Percentiles rank a stretch among this genome's conserved stretches.
Conservation (phyloP, 1,140 invertebrate species). For the Neuroterus valhalla region DNA sequence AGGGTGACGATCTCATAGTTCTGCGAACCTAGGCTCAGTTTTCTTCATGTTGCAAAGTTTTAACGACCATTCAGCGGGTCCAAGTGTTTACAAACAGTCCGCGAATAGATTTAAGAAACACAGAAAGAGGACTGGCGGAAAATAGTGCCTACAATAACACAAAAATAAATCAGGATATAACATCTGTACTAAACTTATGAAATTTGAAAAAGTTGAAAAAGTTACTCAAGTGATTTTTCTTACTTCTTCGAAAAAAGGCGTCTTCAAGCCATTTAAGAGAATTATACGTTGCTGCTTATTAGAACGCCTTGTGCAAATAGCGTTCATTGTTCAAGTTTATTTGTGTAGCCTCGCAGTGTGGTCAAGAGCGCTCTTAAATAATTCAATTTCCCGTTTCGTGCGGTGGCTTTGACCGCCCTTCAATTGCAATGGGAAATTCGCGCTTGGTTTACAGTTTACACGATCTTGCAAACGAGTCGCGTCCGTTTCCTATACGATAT, state of each 20-base stretch:
- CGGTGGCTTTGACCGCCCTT: slow-evolving; percentile 68
- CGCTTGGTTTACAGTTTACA: slow-evolving; percentile 48
- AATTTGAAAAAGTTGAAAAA: too few relatives aligned
- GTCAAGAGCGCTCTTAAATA: slow-evolving; percentile 56
- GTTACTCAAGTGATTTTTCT: too few relatives aligned
- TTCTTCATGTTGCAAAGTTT: too few relatives aligned
- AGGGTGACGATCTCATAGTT: too few relatives aligned
- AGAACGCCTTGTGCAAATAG: neutral
- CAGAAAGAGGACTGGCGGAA: too few relatives aligned
- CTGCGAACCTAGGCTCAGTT: too few relatives aligned
- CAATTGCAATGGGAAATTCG: slow-evolving; percentile 66
- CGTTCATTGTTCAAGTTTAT: slow-evolving; percentile 2
- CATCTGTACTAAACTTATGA: too few relatives aligned
- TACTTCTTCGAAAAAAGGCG: neutral
- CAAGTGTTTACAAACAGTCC: too few relatives aligned
- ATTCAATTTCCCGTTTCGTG: slow-evolving; percentile 68
- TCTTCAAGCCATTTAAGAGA: neutral
- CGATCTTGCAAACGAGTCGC: slow-evolving; percentile 58
- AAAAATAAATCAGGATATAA: too few relatives aligned
- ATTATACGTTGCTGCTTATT: neutral
- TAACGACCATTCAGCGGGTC: too few relatives aligned
- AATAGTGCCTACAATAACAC: too few relatives aligned
- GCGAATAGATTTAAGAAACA: too few relatives aligned
- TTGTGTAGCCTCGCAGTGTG: slow-evolving; percentile 33
- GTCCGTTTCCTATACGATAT: slow-evolving; percentile 52